phyloP scores from a whole-genome alignment of 2,888 invertebrate genomes.

The Shargacucullia verbasci region DNA sequence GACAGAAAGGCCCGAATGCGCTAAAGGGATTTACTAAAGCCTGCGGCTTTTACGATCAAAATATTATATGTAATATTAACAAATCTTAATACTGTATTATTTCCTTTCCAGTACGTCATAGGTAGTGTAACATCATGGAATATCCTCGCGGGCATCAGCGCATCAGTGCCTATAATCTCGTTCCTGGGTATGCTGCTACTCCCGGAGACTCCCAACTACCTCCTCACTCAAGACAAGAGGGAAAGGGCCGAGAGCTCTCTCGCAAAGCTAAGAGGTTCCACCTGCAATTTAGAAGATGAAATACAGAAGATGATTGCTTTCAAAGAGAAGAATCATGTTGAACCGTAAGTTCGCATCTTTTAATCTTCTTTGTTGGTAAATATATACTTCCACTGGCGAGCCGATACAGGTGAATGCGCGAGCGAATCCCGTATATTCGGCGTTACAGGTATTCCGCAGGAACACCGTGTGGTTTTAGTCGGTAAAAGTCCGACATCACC shows the following conservation, averaged over 20 bases:
- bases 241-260: constrained; percentile 90
- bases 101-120: constrained; percentile 86
- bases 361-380: background rate
- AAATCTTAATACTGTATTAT: background rate
- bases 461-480: too few species aligned
- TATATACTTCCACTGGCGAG: too few species aligned
- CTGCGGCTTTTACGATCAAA: too few species aligned
- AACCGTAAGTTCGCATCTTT: constrained; percentile 75
- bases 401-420: too few species aligned
- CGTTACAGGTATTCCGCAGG: too few species aligned
- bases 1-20: too few species aligned
- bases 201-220: constrained; percentile 93
- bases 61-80: background rate
- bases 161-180: constrained; percentile 89
- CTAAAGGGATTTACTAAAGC: too few species aligned
- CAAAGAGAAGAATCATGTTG: constrained; percentile 90
- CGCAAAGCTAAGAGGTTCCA: constrained; percentile 89
- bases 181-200: constrained; percentile 90
- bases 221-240: constrained; percentile 89
- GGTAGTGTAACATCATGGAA: constrained; percentile 91
- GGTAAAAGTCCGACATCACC: too few species aligned
- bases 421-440: too few species aligned
- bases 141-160: constrained; percentile 90
- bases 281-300: constrained; percentile 90
- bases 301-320: constrained; percentile 90